Base-by-base conservation (phyloP, 2,113 vertebrate genomes). In the Hyperoodon ampullatus region DNA sequence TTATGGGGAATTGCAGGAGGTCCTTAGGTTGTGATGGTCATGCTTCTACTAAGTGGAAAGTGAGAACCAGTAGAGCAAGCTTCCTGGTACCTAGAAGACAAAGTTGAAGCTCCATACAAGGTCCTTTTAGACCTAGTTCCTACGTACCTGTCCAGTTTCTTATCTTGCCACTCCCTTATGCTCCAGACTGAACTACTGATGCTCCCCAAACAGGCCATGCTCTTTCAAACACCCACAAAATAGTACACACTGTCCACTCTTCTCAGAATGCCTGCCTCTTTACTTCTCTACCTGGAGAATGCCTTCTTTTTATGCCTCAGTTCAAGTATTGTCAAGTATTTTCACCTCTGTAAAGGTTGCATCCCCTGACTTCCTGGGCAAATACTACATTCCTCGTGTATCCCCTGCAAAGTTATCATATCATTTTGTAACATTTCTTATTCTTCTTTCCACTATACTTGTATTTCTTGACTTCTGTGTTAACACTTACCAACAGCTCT, bases 81-180 rank as follows among this genome's bases (percentile, higher is more conserved):
- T 80, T 19, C 19, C 35, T 65, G 19, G 33, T 18, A 91, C 33
- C 30, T 78, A 42, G 19, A 70, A 71, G 63, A 84, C 30, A 72
- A 88, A 78, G 60, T 0, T 3, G 26, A 84, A 80, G 55, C 39
- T 72, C 26, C 47, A 21, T 2, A 0, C 66, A 2, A 35, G 15
- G 10, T 8, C 50, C 33, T 86, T n/a, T 23, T 58, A 24, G 53
- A 53, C n/a, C 4, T 0, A 0, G 24, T 30, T 47, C 8, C n/a
- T 33, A 24, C 18, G 39, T 74, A 28, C 58, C 71, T 80, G 18
- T 42, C 24, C 26, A 71, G 6, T 2, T 50, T 85, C 33, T 30
- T 77, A 33, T 30, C 24, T n/a, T 72, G 15, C 13, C 13, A 9
- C 9, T n/a, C 3, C 9, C 3, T 18, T 6, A 2, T 1, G 33